Percentiles rank a stretch among this genome's conserved stretches.
phyloP scores from a whole-genome alignment of 2,113 vertebrate genomes.

The Chrysemys picta region DNA sequence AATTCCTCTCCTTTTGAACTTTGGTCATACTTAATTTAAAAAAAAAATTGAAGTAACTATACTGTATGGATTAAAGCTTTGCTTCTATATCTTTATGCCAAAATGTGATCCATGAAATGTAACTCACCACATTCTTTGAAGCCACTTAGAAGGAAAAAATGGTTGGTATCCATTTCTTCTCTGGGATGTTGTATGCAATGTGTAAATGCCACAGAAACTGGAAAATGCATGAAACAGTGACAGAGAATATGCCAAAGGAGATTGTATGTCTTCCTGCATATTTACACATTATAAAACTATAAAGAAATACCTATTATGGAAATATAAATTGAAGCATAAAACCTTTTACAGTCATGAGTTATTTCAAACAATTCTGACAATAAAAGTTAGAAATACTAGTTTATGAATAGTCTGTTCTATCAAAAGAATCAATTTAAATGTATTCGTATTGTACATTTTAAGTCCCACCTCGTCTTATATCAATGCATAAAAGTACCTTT shows the following conservation, averaged over 20 bases:
- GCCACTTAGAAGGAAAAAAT: neutral
- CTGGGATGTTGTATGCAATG: neutral
- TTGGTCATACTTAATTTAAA: neutral
- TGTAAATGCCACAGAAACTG: neutral
- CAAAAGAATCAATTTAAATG: neutral
- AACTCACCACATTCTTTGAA: neutral
- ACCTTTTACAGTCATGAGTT: neutral
- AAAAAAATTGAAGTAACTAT: neutral
- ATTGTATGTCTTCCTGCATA: neutral
- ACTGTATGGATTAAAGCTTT: neutral
- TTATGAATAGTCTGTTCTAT: neutral
- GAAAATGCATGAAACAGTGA: neutral
- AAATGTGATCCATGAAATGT: neutral
- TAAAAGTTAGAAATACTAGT: neutral
- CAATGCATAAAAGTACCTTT: neutral
- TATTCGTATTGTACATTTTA: neutral
- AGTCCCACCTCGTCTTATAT: neutral
- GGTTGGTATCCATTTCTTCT: neutral
- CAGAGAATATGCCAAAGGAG: slow-evolving; percentile 5
- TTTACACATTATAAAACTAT: slow-evolving; percentile 18
- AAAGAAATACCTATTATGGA: neutral
- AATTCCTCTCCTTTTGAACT: neutral
- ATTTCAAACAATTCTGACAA: neutral
- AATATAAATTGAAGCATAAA: neutral
- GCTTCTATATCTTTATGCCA: neutral